Evolutionary conservation across 2,888 invertebrate genomes (phyloP).

Genomic region (Drosophila merina): DNA sequence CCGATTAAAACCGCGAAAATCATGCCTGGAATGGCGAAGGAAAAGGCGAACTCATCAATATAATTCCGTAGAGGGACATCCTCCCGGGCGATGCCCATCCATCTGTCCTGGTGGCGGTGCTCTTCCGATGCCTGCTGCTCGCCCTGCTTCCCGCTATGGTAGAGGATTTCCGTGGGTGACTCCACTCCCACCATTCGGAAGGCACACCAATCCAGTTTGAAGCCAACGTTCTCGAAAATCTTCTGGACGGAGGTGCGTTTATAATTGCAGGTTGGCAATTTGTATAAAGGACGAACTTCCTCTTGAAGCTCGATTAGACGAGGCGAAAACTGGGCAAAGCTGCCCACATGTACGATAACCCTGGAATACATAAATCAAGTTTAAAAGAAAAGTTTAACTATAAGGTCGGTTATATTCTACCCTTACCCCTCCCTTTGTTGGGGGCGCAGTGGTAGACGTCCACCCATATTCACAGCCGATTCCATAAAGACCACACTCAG

Average conservation of each 20-base stretch:
- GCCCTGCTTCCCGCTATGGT: slow-evolving; percentile 69
- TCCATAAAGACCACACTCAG: slow-evolving; percentile 93
- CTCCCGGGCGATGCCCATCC: slow-evolving; percentile 86
- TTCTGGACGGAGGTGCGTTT: slow-evolving; percentile 94
- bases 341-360: slow-evolving; percentile 92
- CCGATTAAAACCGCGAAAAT: slow-evolving; percentile 88
- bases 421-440: slow-evolving; percentile 92
- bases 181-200: slow-evolving; percentile 89
- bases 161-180: slow-evolving; percentile 81
- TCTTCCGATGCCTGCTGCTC: slow-evolving; percentile 43
- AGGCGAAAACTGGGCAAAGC: slow-evolving; percentile 89
- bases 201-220: slow-evolving; percentile 94
- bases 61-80: slow-evolving; percentile 89
- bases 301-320: slow-evolving; percentile 85
- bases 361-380: slow-evolving; percentile 76
- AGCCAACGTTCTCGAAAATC: slow-evolving; percentile 90
- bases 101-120: slow-evolving; percentile 84
- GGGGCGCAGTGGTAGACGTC: slow-evolving; percentile 91
- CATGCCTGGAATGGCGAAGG: slow-evolving; percentile 89
- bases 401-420: background rate
- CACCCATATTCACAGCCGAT: slow-evolving; percentile 93
- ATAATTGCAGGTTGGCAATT: slow-evolving; percentile 91
- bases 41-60: slow-evolving; percentile 88
- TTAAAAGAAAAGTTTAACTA: too few species aligned
- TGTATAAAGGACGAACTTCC: slow-evolving; percentile 92